Base-by-base conservation (phyloP, 2,888 invertebrate species). In the Villa cingulata region DNA sequence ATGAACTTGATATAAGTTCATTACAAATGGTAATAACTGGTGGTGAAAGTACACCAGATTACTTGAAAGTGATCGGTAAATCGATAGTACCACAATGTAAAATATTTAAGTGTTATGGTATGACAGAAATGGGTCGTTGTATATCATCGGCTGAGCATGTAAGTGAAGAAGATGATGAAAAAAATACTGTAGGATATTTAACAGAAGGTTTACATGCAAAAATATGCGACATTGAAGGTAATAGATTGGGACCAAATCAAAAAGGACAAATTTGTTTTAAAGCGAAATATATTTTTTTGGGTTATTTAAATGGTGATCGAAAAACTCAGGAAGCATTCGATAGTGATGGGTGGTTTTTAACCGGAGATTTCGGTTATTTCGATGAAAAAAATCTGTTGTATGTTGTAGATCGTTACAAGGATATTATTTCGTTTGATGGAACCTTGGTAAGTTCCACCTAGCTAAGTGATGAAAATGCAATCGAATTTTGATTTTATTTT, bases 181-280 rank as follows among this genome's bases (percentile, higher is more conserved):
- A 17, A 32, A 41, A 32, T 17, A 14, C 10, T 18, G 41, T 5
- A 2, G 43, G 37, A 15, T 20, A 42, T 23, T 18, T 46, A 29
- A 15, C 36, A 2, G 27, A 20, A 18, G 32, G 42, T 15, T 12
- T 18, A n/a, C 1, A 1, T n/a, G 19, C 17, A 16, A 42, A 42
- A 46, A 51, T 51, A 42, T 23, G 39, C 9, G 45, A 51, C 37
- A 41, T 37, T 17, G 42, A 51, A 37, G 40, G 42, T 12, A 45
- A 42, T 4, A 16, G 18, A 14, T 15, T 49, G 16, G 47, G 38
- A 7, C 15, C 20, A 15, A 43, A 46, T 38, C 37, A 48, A 23
- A 34, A 41, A 34, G 51, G 51, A 4, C 34, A 45, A 41, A 48
- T 51, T 20, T 48, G 41, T 29, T 4, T 51, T 15, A 48, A 46